Evolutionary conservation across 2,113 vertebrate genomes (phyloP).

Genomic region (Emberiza fucata): DNA sequence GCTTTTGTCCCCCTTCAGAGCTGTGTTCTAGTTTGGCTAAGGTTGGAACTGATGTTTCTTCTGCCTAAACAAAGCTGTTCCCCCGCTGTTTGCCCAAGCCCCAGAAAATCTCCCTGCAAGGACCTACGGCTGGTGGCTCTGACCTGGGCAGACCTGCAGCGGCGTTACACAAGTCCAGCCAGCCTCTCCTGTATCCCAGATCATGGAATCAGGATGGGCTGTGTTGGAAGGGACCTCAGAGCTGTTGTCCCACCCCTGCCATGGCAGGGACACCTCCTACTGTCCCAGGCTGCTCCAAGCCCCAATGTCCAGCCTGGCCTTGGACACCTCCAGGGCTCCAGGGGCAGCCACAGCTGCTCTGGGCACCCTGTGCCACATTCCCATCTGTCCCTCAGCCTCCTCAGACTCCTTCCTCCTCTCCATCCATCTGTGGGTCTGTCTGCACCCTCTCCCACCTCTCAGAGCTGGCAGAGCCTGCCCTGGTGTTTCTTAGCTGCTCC

Average conservation of each 20-base stretch:
- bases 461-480: neutral
- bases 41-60: neutral
- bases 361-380: neutral
- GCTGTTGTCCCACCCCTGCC: neutral
- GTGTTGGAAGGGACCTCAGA: neutral
- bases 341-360: neutral
- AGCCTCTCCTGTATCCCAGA: neutral
- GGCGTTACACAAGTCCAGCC: neutral
- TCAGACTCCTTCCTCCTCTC: too few species aligned
- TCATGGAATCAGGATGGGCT: neutral
- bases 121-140: neutral
- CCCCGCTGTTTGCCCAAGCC: neutral
- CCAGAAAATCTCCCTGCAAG: neutral
- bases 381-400: neutral
- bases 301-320: neutral
- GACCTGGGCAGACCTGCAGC: neutral
- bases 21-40: neutral
- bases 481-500: neutral
- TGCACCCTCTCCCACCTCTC: neutral
- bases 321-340: neutral
- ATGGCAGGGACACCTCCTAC: neutral
- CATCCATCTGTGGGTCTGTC: rapidly evolving
- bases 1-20: neutral
- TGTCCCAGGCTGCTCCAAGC: neutral
- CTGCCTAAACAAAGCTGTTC: neutral